Evolutionary conservation across 2,113 vertebrate species (phyloP).

Genomic region (Microcebus ravelobensis): DNA sequence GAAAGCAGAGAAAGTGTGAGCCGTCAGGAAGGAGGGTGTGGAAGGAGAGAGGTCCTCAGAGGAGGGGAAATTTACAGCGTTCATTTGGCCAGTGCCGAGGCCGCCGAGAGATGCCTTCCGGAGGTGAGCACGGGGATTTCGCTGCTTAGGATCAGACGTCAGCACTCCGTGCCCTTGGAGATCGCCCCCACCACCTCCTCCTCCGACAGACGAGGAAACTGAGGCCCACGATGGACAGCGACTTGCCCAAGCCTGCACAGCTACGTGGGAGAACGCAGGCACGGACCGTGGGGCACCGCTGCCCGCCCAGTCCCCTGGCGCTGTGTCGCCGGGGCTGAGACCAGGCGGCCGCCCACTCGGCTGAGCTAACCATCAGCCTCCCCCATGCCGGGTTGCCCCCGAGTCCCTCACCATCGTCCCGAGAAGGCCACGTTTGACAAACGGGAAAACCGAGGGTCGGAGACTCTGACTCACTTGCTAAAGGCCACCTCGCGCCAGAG

Average conservation of each 20-base stretch:
- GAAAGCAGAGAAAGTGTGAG: slow-evolving; percentile 80
- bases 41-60: slow-evolving; percentile 54
- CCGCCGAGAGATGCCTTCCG: neutral
- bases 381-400: rapidly evolving
- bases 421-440: neutral
- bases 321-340: neutral
- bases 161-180: neutral
- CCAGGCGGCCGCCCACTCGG: neutral
- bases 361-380: rapidly evolving
- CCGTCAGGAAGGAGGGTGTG: slow-evolving; percentile 59
- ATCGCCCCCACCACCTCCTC: neutral
- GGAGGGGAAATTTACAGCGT: slow-evolving; percentile 67
- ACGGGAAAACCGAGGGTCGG: neutral
- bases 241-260: neutral
- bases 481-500: rapidly evolving
- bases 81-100: slow-evolving; percentile 30
- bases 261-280: neutral
- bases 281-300: rapidly evolving
- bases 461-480: neutral
- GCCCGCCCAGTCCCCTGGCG: rapidly evolving
- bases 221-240: neutral
- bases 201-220: slow-evolving; percentile 39
- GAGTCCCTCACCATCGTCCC: rapidly evolving
- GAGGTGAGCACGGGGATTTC: neutral
- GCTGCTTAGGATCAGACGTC: neutral